Conservation (phyloP, 1,140 invertebrate genomes). For the Papilio helenus region DNA sequence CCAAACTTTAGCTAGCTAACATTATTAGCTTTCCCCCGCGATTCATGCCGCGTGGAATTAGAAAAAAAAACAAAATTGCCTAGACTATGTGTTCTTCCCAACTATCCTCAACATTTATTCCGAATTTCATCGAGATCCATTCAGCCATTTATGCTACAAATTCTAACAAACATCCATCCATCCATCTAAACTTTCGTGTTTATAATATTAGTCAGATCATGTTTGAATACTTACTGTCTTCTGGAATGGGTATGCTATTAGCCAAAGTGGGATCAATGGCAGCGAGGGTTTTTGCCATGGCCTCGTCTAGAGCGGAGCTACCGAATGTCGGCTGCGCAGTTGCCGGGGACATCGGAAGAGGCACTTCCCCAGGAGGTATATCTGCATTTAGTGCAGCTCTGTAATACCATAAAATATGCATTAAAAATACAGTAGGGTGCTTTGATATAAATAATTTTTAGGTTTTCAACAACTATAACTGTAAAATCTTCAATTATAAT, state of each 20-base stretch:
- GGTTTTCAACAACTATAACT: background rate
- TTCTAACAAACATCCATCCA: too few relatives aligned
- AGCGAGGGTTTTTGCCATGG: slow-evolving; percentile 96
- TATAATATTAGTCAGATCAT: too few relatives aligned
- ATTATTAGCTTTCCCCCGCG: too few relatives aligned
- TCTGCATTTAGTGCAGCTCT: slow-evolving; percentile 55
- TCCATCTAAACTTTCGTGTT: too few relatives aligned
- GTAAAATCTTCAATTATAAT: background rate
- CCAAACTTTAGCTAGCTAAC: too few relatives aligned
- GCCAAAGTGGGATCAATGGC: slow-evolving; percentile 88
- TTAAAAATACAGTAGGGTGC: background rate
- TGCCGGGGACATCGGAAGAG: slow-evolving; percentile 63
- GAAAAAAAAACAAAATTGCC: slow-evolving; percentile 4
- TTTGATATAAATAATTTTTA: background rate
- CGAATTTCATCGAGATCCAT: too few relatives aligned
- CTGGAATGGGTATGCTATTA: slow-evolving; percentile 74
- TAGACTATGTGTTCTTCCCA: background rate
- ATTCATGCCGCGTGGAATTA: too few relatives aligned
- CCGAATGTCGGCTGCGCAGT: slow-evolving; percentile 43
- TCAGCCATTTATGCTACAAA: too few relatives aligned
- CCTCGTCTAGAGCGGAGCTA: slow-evolving; percentile 92
- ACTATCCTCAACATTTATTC: too few relatives aligned
- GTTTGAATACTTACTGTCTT: slow-evolving; percentile 68
- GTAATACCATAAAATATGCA: slow-evolving; percentile 36
- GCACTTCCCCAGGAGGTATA: slow-evolving; percentile 66